phyloP scores from a whole-genome alignment of 2,113 vertebrate genomes.

The Pygoscelis antarcticus region DNA sequence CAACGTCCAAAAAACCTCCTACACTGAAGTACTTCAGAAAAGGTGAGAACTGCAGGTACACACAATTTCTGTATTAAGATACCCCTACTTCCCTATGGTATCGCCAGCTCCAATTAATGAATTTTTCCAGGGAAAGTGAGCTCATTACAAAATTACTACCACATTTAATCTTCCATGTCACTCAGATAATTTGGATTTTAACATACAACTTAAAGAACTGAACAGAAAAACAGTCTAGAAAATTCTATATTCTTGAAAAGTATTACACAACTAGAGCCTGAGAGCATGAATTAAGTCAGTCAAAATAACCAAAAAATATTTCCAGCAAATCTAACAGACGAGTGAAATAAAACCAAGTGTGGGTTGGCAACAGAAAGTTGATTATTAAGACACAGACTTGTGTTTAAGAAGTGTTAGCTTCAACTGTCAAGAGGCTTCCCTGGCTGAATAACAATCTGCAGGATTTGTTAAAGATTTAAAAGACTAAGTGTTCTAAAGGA shows the following conservation, averaged over 20 bases:
- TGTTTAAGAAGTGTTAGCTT: slow-evolving; percentile 21
- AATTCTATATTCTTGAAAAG: background rate
- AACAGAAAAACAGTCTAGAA: background rate
- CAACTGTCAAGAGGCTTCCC: slow-evolving; percentile 12
- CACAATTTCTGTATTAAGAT: background rate
- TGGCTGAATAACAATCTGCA: background rate
- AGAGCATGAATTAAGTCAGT: slow-evolving; percentile 10
- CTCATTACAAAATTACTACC: background rate
- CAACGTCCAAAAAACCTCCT: background rate
- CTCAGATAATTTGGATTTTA: background rate
- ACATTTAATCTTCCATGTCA: background rate
- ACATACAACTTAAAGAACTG: background rate
- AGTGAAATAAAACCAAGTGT: slow-evolving; percentile 20
- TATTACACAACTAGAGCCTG: background rate
- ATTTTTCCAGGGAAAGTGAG: background rate
- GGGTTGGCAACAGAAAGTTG: background rate
- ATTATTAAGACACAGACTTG: slow-evolving; percentile 36
- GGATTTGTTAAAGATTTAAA: background rate
- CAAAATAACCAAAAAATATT: slow-evolving; percentile 23
- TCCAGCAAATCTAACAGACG: background rate
- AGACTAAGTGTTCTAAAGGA: background rate
- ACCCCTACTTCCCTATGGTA: background rate
- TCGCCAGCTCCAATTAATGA: background rate
- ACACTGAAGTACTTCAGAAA: background rate
- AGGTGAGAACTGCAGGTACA: background rate